Evolutionary conservation across 1,140 invertebrate genomes (phyloP).

Genomic region (Thaumetopoea pityocampa): DNA sequence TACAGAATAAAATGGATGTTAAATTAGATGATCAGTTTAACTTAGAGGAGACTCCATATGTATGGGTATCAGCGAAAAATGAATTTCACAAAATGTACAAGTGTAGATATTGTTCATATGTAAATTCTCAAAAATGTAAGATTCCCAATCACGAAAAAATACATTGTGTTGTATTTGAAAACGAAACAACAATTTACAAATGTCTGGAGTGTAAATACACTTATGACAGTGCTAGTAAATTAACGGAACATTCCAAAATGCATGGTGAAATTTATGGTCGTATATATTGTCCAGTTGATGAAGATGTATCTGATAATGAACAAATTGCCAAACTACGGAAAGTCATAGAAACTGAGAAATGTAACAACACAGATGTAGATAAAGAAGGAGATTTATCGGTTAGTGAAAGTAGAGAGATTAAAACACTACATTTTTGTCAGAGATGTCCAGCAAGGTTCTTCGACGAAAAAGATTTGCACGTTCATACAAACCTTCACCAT

Average conservation of each 20-base stretch:
- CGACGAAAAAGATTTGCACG: conserved; percentile 80
- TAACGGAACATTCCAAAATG: conserved; percentile 87
- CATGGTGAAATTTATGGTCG: conserved; percentile 83
- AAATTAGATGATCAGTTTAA: conserved; percentile 29
- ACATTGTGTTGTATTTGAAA: conserved; percentile 79
- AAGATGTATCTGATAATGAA: conserved; percentile 79
- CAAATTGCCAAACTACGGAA: conserved; percentile 80
- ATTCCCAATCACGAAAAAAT: conserved; percentile 92
- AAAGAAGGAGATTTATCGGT: conserved; percentile 36
- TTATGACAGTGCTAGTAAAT: conserved; percentile 84
- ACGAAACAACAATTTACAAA: conserved; percentile 61
- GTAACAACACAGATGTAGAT: conserved; percentile 28
- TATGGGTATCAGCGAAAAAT: conserved; percentile 84
- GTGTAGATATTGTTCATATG: conserved; percentile 89
- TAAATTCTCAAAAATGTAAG: conserved; percentile 86
- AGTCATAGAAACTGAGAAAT: conserved; percentile 59
- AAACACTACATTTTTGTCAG: conserved; percentile 77
- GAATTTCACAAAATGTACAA: conserved; percentile 90
- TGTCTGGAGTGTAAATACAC: conserved; percentile 90
- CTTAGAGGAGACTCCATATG: conserved; percentile 77
- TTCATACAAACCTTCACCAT: conserved; percentile 83
- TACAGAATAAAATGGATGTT: conserved; percentile 25
- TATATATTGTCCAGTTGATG: conserved; percentile 83
- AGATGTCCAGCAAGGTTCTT: conserved; percentile 85
- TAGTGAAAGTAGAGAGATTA: conserved; percentile 45